Base-by-base conservation (phyloP, 2,797 vertebrate species). In the Lithobates pipiens region DNA sequence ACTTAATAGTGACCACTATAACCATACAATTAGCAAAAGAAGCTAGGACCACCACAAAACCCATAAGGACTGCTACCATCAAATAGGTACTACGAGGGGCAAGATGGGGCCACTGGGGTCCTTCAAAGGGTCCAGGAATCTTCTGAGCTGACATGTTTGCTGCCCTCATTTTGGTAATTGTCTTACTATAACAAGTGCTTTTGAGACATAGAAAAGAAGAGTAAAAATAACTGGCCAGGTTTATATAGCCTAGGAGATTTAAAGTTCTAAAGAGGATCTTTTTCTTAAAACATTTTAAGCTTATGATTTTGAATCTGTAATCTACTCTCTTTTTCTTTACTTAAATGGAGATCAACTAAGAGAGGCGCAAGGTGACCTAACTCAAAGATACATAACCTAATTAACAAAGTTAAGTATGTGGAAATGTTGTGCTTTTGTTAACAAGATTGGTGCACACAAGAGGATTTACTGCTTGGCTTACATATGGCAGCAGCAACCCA, bases 41-140 rank as follows among this genome's bases (percentile, higher is more conserved):
- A 23, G 91, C 90, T 0, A 79, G 85, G 78, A 88, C 25, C 82
- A 89, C 88, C 1, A 91, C 86, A 0, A 85, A 2, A 3, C 89
- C 92, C 93, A 93, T 93, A 3, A 93, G 88, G 75, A 86, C 85
- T 0, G 92, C 89, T 82, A 92, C 88, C 0, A 44, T 77, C 36
- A 86, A 7, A 80, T 90, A 93, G 8, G 0, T 9, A 27, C 84
- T 88, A 80, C n/a, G 32, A 0, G 90, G 89, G 0, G 89, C 92
- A 29, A 88, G 77, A 78, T 92, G 50, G 39, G 92, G 92, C 92
- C 92, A 92, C 70, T 92, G 92, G 7, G 93, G 92, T 1, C 92
- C 92, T 0, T 92, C 89, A 0, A 90, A 92, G 3, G 93, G 90
- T 10, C 91, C 89, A 0, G 78, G 89, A 13, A 89, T 90, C 50